Evolutionary conservation across 2,888 invertebrate species (phyloP), one percentile per base, ranked within the genome.

Genomic region (Agrochola lota): DNA sequence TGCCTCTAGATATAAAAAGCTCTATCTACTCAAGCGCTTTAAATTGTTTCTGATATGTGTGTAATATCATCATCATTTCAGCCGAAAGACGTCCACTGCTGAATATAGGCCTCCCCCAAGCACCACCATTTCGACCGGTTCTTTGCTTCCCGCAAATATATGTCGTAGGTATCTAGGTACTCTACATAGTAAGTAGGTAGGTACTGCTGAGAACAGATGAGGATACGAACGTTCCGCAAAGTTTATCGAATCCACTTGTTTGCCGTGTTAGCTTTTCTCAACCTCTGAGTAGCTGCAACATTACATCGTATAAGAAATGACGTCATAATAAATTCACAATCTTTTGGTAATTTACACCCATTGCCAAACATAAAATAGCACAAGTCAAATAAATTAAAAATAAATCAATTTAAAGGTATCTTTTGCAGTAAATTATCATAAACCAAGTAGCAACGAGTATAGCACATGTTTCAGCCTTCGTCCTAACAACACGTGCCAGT

Each of bases 401-500:
- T 23, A 55, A 55, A 23, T n/a, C 11, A n/a, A n/a, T n/a, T 11
- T 23, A 6, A 2, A n/a, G 12, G n/a, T n/a, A 6, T 26, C 0
- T 15, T 12, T 63, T 35, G 63, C 12, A 12, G 63, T 26, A 66
- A 43, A n/a, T 66, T 15, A 9, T 23, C 23, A 20, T 15, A 23
- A 26, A 40, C 9, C 9, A 12, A 40, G n/a, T 40, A 74, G 23
- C 15, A 20, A 30, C 52, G n/a, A 62, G n/a, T 75, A 2, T 11
- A 35, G 2, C 4, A 78, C 35, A 35, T 79, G n/a, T 49, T 43
- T 2, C 15, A 40, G 52, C 23, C 23, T 46, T 5, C 23, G 46
- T 46, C 11, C 9, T 59, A 30, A 80, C 49, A 23, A 35, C 78
- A 66, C 57, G 80, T 57, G 80, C 40, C 63, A 15, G 35, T 20